Evolutionary conservation across 2,888 invertebrate species (phyloP).

Genomic region (Monochamus alternatus): DNA sequence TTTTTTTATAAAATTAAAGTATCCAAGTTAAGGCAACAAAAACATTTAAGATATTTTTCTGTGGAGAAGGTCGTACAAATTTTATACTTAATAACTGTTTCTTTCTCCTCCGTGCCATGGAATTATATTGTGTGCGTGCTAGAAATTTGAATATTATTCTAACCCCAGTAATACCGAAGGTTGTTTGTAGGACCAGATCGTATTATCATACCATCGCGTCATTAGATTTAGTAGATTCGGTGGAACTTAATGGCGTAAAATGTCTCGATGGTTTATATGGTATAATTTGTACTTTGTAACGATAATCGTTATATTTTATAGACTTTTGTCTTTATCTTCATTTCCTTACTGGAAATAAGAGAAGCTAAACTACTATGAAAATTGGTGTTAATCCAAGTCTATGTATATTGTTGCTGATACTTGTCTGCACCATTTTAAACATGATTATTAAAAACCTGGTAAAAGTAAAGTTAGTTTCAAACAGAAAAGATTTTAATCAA

Average conservation of each 20-base stretch:
- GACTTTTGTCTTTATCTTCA: background rate
- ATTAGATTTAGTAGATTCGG: conserved; percentile 32
- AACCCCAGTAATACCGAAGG: conserved; percentile 10
- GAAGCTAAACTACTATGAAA: too few relatives aligned
- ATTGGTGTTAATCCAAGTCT: too few relatives aligned
- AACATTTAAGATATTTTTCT: too few relatives aligned
- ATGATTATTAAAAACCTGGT: too few relatives aligned
- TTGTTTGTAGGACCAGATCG: conserved; percentile 19
- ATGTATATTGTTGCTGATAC: too few relatives aligned
- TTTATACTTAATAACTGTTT: conserved; percentile 29
- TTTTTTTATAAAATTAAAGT: too few relatives aligned
- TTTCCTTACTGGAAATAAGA: too few relatives aligned
- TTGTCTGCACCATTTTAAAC: too few relatives aligned
- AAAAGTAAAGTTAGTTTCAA: too few relatives aligned
- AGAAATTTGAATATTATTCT: conserved; percentile 34
- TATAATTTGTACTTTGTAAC: conserved; percentile 17
- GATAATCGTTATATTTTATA: conserved; percentile 13
- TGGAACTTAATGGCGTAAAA: conserved; percentile 18
- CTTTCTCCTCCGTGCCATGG: conserved; percentile 8
- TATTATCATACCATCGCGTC: conserved; percentile 26
- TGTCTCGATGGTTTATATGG: conserved; percentile 25
- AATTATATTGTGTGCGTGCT: conserved; percentile 29
- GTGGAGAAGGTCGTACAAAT: background rate
- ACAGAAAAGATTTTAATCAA: too few relatives aligned
- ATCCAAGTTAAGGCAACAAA: too few relatives aligned